phyloP scores from a whole-genome alignment of 2,113 vertebrate genomes.

The Rousettus leschenaultii region DNA sequence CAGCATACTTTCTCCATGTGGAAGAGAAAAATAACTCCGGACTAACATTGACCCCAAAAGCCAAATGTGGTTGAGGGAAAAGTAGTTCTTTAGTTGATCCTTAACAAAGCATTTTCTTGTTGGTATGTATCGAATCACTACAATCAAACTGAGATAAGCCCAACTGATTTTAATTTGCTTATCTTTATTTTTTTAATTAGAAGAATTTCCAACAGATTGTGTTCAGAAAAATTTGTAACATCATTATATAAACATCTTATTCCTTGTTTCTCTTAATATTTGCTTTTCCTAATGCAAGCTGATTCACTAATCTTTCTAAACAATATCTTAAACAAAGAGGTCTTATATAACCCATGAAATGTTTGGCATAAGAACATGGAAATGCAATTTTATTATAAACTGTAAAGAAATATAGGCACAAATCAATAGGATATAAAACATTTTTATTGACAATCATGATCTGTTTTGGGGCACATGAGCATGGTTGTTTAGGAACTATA shows the following conservation, averaged over 20 bases:
- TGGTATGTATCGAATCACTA: neutral
- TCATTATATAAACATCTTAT: neutral
- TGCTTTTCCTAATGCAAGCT: neutral
- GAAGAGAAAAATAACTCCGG: neutral
- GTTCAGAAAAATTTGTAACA: neutral
- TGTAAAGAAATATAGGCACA: neutral
- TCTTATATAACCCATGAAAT: neutral
- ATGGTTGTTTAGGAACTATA: neutral
- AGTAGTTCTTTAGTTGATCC: neutral
- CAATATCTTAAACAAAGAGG: neutral
- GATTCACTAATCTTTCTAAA: neutral
- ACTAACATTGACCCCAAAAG: neutral
- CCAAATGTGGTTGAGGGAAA: neutral
- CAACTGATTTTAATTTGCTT: neutral
- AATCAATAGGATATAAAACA: neutral
- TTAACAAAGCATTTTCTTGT: neutral
- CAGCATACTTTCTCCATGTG: neutral
- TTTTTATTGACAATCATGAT: neutral
- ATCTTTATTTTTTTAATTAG: constrained; percentile 42
- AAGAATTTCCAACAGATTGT: neutral
- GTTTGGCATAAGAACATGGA: neutral
- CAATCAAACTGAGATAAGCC: neutral
- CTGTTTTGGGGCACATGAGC: neutral
- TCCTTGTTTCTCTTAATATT: neutral
- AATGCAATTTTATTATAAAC: neutral